Base-by-base conservation (phyloP, 2,888 invertebrate species). In the Boloria euphrosyne region DNA sequence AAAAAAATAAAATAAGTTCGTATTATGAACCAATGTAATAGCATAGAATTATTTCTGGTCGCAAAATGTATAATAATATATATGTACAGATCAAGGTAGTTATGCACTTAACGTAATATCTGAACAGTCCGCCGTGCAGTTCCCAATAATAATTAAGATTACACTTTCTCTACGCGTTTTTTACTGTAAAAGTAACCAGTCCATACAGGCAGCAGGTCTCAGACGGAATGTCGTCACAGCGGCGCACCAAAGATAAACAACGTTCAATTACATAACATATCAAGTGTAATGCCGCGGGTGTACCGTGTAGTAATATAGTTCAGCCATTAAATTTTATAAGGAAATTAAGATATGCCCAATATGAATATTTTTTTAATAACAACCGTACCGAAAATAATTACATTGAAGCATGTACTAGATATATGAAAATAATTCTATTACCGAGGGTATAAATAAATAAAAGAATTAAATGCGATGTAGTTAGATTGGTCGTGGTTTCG, bases 111-210 rank as follows among this genome's bases (percentile, higher is more conserved):
- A 54, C 13, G 54, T 31, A 2, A 27, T 7, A 27, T 27, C 50
- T 55, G 59, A 27, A 38, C 46, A 13, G 66, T 54, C 54, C 13
- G 16, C 66, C 27, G 52, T 66, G 55, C 65, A 60, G 52, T 68
- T 62, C 31, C 62, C 70, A 68, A 70, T 70, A 70, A 69, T 69
- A 62, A 68, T 66, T 66, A 68, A 62, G 62, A 47, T 65, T 38
- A 55, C 61, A 69, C 70, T 70, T 70, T 70, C 70, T 65, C 70
- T 46, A 4, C 54, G 50, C 6, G 58, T 66, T 65, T 68, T 66
- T 62, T 67, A 49, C 22, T 43, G 13, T 62, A 31, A 50, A 49
- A n/a, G 17, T 16, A 66, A 62, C 62, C 54, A 66, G 66, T 66
- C 50, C 50, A 38, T 27, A 46, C 51, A 38, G 17, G 47, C 47